These are phyloP conservation scores for Pecten maximus DNA, from an alignment of 2,888 invertebrate genomes.

Conservation along the genomic window DNA sequence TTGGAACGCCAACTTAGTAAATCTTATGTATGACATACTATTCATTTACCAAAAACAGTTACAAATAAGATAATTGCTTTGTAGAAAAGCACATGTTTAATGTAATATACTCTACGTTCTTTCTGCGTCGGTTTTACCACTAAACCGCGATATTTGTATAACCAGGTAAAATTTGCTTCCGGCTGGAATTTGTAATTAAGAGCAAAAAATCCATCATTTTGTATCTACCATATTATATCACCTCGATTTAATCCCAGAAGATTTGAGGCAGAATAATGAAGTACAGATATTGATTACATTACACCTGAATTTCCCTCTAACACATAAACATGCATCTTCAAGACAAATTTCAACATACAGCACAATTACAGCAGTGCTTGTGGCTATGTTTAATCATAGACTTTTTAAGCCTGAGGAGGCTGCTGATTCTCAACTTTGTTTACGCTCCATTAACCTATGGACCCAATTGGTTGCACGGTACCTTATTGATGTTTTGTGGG, in stretches of 20 bases:
- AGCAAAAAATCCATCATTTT: neutral
- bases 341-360: neutral
- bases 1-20: too few species aligned
- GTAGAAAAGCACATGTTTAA: too few species aligned
- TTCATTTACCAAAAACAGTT: too few species aligned
- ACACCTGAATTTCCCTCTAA: neutral
- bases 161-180: neutral
- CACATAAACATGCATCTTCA: neutral
- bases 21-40: too few species aligned
- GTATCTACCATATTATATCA: neutral
- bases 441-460: neutral
- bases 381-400: neutral
- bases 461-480: neutral
- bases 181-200: neutral
- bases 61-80: too few species aligned
- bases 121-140: too few species aligned
- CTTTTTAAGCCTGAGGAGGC: neutral
- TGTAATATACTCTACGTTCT: too few species aligned
- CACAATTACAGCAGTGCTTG: neutral
- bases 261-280: constrained; percentile 3
- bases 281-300: neutral
- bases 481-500: neutral
- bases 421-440: neutral
- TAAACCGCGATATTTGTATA: too few species aligned
- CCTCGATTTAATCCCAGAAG: neutral